These are phyloP conservation scores for Oncorhynchus tshawytscha DNA, from an alignment of 2,113 vertebrate genomes.

Conservation along the genomic window DNA sequence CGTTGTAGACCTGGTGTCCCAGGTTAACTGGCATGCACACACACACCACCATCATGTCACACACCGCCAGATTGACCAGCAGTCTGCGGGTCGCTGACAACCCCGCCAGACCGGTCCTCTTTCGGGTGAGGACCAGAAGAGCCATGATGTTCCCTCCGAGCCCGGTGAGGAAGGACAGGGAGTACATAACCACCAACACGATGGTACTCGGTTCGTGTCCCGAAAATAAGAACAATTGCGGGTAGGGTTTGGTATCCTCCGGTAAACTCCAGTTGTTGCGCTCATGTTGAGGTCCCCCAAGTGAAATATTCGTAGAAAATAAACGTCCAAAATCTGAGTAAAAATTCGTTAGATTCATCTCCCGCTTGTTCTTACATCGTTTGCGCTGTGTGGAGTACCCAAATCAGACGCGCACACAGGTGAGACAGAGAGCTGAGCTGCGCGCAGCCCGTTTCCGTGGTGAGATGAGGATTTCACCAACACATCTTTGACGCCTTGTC, in stretches of 20 bases:
- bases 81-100: constrained; percentile 62
- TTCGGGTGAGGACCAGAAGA: constrained; percentile 56
- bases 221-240: constrained; percentile 62
- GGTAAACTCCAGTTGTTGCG: constrained; percentile 37
- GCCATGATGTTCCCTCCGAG: constrained; percentile 67
- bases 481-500: too few species aligned
- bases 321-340: constrained; percentile 46
- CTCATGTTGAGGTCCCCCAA: constrained; percentile 30
- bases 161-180: constrained; percentile 62
- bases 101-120: constrained; percentile 49
- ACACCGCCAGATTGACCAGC: constrained; percentile 65
- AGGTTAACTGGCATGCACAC: constrained; percentile 71
- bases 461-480: too few species aligned
- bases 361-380: constrained; percentile 12
- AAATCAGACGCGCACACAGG: neutral
- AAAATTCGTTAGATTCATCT: constrained; percentile 56
- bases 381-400: neutral
- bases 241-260: constrained; percentile 34
- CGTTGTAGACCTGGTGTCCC: constrained; percentile 68
- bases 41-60: constrained; percentile 73
- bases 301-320: constrained; percentile 51
- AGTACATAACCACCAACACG: constrained; percentile 61
- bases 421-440: neutral
- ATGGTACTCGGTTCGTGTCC: constrained; percentile 67
- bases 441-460: neutral